phyloP scores from a whole-genome alignment of 1,140 invertebrate genomes.

The Tribolium castaneum region DNA sequence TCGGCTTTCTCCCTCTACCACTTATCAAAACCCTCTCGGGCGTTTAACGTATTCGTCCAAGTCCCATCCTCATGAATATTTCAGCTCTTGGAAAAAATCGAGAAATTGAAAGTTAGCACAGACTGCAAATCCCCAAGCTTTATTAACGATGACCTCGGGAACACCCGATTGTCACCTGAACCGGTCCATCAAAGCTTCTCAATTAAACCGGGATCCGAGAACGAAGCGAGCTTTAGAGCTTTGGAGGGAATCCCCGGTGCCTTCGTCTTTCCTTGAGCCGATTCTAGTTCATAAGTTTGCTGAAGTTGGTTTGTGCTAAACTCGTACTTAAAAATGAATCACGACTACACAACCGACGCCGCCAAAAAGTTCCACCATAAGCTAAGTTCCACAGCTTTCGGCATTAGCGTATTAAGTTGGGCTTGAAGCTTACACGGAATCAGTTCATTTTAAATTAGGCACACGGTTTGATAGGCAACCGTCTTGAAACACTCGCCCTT shows the following conservation, averaged over 20 bases:
- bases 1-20: constrained; percentile 39
- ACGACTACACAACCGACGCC: constrained; percentile 37
- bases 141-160: constrained; percentile 16
- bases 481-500: neutral
- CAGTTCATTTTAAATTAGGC: neutral
- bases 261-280: constrained; percentile 17
- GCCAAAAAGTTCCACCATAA: constrained; percentile 29
- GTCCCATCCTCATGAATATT: constrained; percentile 44
- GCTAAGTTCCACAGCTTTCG: constrained; percentile 21
- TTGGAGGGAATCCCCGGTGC: constrained; percentile 6
- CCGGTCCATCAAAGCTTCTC: constrained; percentile 28
- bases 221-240: constrained; percentile 18
- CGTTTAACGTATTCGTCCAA: constrained; percentile 46
- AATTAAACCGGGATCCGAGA: constrained; percentile 25
- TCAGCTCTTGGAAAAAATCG: constrained; percentile 20
- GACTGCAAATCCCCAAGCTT: neutral
- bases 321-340: constrained; percentile 43
- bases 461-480: neutral
- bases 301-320: constrained; percentile 16
- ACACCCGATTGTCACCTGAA: constrained; percentile 24
- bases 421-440: constrained; percentile 10
- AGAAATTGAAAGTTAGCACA: constrained; percentile 3
- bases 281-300: constrained; percentile 37
- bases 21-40: constrained; percentile 42
- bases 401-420: constrained; percentile 40